A percentile compares a stretch with the other conserved stretches of the same genome.
Conservation (phyloP, 2,113 vertebrate genomes). For the Embiotoca jacksoni region DNA sequence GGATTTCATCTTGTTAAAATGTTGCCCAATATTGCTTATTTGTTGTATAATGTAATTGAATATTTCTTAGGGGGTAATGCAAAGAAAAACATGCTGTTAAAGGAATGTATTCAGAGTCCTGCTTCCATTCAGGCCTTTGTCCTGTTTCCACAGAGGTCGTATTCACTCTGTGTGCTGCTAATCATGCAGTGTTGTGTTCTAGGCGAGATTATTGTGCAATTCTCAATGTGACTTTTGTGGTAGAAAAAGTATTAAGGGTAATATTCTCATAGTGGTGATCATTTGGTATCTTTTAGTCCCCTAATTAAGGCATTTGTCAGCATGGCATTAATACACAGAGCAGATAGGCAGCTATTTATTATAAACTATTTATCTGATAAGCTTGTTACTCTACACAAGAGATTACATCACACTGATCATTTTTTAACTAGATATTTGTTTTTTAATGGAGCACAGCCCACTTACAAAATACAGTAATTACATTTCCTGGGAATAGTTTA, state of each 20-base stretch:
- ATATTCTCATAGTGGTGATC: constrained; percentile 28
- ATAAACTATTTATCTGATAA: constrained; percentile 72
- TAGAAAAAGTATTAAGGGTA: constrained; percentile 59
- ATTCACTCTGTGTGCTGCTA: constrained; percentile 27
- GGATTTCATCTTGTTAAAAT: constrained; percentile 37
- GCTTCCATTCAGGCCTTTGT: constrained; percentile 26
- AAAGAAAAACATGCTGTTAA: constrained; percentile 23
- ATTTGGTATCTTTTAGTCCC: constrained; percentile 51
- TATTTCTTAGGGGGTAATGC: constrained; percentile 17
- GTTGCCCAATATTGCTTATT: constrained; percentile 33
- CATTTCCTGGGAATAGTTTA: constrained; percentile 29
- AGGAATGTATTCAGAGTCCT: constrained; percentile 6
- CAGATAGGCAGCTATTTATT: constrained; percentile 72
- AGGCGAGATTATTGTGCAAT: constrained; percentile 45
- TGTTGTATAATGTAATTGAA: constrained; percentile 30
- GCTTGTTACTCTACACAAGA: constrained; percentile 60
- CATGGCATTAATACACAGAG: constrained; percentile 62
- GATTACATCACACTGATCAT: constrained; percentile 59
- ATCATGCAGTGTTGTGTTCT: constrained; percentile 55
- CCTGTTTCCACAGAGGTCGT: constrained; percentile 29
- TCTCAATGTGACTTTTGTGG: constrained; percentile 47
- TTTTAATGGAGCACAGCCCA: constrained; percentile 33
- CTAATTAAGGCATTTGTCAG: constrained; percentile 71
- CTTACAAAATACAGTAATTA: constrained; percentile 55
- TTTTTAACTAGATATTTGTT: constrained; percentile 51